Conservation (phyloP, 2,797 vertebrate genomes). For the Gallinago solitaria region DNA sequence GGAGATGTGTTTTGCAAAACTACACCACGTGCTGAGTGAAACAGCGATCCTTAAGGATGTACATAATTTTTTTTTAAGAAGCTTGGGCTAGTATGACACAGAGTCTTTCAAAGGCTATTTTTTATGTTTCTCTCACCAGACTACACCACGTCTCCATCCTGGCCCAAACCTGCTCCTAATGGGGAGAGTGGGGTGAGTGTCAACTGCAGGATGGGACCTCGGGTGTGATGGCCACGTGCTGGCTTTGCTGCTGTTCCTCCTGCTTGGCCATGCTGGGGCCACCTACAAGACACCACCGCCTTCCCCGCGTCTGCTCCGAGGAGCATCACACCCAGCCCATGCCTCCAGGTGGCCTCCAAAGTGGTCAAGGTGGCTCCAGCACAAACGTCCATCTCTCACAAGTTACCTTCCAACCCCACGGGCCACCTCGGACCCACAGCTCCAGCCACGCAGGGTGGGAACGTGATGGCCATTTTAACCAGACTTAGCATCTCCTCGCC, state of each 20-base stretch:
- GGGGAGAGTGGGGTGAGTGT: not conserved
- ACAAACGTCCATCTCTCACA: rapidly evolving
- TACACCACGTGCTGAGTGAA: not conserved
- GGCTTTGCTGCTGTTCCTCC: not conserved
- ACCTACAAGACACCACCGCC: not conserved
- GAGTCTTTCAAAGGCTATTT: not conserved
- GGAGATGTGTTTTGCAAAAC: not conserved
- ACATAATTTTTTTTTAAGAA: not conserved
- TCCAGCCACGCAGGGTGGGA: rapidly evolving
- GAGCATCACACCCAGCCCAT: rapidly evolving
- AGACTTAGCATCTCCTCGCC: rapidly evolving
- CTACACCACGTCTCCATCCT: not conserved
- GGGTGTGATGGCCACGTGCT: no score
- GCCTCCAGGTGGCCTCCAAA: not conserved
- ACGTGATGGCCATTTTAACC: rapidly evolving
- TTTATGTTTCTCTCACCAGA: not conserved
- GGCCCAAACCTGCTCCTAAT: not conserved
- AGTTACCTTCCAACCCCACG: not conserved
- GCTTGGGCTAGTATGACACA: not conserved
- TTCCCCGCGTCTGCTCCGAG: rapidly evolving
- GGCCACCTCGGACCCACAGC: not conserved
- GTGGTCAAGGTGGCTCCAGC: not conserved
- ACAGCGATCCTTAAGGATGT: not conserved
- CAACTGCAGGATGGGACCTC: no score
- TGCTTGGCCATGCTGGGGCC: rapidly evolving